Percentiles rank a stretch among this genome's conserved stretches.
phyloP scores from a whole-genome alignment of 2,797 vertebrate species.

The Pantherophis vulpinus region DNA sequence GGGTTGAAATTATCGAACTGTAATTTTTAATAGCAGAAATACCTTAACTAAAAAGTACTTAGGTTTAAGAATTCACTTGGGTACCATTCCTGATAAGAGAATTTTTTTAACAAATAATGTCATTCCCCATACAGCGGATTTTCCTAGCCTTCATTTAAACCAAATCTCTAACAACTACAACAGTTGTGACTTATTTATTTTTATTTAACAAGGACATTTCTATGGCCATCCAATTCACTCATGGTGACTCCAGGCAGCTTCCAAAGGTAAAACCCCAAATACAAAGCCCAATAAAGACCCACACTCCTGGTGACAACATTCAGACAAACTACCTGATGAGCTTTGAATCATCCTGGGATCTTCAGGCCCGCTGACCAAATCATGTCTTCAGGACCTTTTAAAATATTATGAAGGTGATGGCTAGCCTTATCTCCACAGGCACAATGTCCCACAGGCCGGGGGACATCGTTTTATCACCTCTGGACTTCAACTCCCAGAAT shows the following conservation, averaged over 20 bases:
- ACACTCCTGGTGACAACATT: neutral
- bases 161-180: neutral
- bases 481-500: no score
- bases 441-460: neutral
- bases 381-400: neutral
- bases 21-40: neutral
- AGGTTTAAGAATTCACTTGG: neutral
- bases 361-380: neutral
- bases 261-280: neutral
- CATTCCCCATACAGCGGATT: neutral
- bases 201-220: neutral
- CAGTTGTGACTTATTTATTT: neutral
- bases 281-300: neutral
- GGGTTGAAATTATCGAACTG: neutral
- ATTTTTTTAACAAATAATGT: neutral
- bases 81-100: neutral
- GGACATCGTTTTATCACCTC: neutral
- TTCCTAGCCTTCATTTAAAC: neutral
- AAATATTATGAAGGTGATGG: neutral
- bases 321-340: neutral
- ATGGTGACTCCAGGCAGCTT: neutral
- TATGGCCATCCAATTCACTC: neutral
- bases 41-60: neutral
- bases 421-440: neutral
- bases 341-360: neutral